These are phyloP conservation scores for Gobio gobio DNA, from an alignment of 2,113 vertebrate species.

Conservation along the genomic window DNA sequence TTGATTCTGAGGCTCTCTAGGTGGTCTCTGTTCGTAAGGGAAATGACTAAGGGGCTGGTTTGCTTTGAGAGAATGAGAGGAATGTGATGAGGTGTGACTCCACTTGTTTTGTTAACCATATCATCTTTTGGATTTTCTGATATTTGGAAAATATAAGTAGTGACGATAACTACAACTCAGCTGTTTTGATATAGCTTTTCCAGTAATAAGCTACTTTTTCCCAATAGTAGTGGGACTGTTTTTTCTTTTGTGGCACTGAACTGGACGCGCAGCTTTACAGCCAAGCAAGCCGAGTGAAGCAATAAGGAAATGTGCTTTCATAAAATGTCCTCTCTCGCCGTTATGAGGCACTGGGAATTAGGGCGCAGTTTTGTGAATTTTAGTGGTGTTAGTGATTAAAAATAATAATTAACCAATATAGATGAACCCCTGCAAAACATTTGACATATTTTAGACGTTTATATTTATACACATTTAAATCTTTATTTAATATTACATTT, in stretches of 20 bases:
- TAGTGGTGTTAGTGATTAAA: no score
- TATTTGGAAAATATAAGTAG: neutral
- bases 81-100: neutral
- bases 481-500: no score
- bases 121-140: no score
- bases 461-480: no score
- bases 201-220: neutral
- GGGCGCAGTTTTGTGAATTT: neutral
- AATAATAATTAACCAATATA: no score
- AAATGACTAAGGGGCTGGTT: neutral
- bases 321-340: neutral
- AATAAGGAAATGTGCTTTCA: neutral
- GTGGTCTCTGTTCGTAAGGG: slow-evolving; percentile 1
- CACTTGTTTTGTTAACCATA: neutral
- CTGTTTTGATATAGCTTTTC: neutral
- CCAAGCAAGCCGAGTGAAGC: neutral
- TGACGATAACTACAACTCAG: neutral
- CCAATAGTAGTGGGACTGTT: no score
- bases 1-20: neutral
- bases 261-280: neutral
- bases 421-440: no score
- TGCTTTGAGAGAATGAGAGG: neutral
- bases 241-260: neutral
- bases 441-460: no score
- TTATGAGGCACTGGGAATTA: neutral